Evolutionary conservation across 2,888 invertebrate genomes (phyloP).

Genomic region (Drosophila niveifrons): DNA sequence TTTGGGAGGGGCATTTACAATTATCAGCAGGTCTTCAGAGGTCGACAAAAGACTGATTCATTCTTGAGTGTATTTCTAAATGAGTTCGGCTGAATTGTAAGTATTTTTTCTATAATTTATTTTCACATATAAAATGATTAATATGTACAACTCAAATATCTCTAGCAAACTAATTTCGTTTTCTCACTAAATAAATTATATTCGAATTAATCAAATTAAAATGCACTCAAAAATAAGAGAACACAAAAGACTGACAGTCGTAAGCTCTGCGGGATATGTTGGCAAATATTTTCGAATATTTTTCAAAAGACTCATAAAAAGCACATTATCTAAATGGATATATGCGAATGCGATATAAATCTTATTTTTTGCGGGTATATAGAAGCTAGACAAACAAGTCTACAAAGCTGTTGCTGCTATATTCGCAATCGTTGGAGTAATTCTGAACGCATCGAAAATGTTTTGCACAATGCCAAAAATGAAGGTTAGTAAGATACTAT

Average conservation of each 20-base stretch:
- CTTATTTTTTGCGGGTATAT: conserved; percentile 27
- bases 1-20: conserved; percentile 30
- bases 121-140: neutral
- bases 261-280: conserved; percentile 34
- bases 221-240: conserved; percentile 34
- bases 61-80: neutral
- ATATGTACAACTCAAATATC: neutral
- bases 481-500: conserved; percentile 54
- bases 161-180: conserved; percentile 23
- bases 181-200: conserved; percentile 27
- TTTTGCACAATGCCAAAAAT: conserved; percentile 68
- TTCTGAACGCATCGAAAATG: conserved; percentile 28
- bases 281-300: conserved; percentile 48
- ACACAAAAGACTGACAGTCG: conserved; percentile 18
- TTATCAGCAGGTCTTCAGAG: conserved; percentile 12
- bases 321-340: conserved; percentile 54
- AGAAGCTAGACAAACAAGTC: conserved; percentile 10
- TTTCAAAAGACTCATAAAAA: conserved; percentile 53
- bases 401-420: neutral
- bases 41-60: conserved; percentile 8
- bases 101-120: neutral
- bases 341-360: conserved; percentile 52
- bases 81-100: neutral
- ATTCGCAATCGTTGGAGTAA: conserved; percentile 3
- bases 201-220: conserved; percentile 56